Base-by-base conservation (phyloP, 2,888 invertebrate species). In the Rhodophaea formosa region DNA sequence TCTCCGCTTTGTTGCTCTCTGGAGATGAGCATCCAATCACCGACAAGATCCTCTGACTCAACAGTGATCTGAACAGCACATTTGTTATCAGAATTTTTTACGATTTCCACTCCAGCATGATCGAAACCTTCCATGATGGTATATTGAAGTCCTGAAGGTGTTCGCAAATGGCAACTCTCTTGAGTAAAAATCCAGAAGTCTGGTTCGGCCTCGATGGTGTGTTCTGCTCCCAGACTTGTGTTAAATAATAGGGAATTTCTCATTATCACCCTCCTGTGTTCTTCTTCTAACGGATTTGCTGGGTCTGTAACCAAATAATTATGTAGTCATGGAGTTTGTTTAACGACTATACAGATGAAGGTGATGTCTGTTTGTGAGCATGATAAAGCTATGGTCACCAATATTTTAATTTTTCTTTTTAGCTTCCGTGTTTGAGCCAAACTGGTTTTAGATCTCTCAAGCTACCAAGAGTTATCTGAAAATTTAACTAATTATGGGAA, bases 21-120 rank as follows among this genome's bases (percentile, higher is more conserved):
- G 8, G 81, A 74, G 6, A 85, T 75, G 14, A 88, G 70, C n/a
- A 68, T 73, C 87, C 88, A 88, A 30, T 77, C 67, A 7, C 88
- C 88, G 5, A 82, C 59, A 53, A 69, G 61, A 7, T 78, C 71
- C 57, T 78, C 75, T 0, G 74, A 66, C 23, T 60, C 23, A 0
- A 86, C 71, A 10, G 61, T 65, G 0, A 88, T 52, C 1, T 51
- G 58, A 1, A 87, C 64, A 1, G 81, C 82, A 58, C 88, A 88
- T 23, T 75, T 73, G 17, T 76, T 63, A 1, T 62, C 57, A 12
- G 29, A 10, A 30, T 64, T 70, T 39, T 68, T 44, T 7, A 82
- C 54, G 12, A 72, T 64, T 64, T 78, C 66, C 1, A 86, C 62
- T 32, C 77, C 77, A 3, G 72, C 43, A 0, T 79, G 30, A 23